phyloP scores from a whole-genome alignment of 2,888 invertebrate species.

The Zeuzera pyrina region DNA sequence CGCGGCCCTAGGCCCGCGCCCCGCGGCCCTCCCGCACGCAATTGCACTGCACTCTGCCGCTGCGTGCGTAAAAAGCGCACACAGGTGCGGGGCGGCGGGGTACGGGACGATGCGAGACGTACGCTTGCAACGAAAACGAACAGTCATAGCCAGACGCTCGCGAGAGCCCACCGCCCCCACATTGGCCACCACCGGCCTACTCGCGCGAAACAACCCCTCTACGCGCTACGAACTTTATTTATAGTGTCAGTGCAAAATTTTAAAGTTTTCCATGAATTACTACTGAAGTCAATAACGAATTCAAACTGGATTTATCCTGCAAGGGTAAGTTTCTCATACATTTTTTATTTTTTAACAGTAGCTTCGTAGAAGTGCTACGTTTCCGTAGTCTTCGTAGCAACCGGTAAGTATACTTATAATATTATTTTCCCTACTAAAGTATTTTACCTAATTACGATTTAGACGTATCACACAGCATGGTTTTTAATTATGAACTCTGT shows the following conservation, averaged over 20 bases:
- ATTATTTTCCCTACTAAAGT: too few relatives aligned
- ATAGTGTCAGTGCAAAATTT: constrained; percentile 42
- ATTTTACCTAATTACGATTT: too few relatives aligned
- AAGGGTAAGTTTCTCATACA: constrained; percentile 9
- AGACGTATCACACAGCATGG: too few relatives aligned
- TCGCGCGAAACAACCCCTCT: constrained; percentile 50
- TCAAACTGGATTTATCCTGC: not conserved
- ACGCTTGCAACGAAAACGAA: constrained; percentile 32
- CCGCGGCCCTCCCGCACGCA: constrained; percentile 26
- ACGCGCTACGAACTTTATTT: constrained; percentile 47
- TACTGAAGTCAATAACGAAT: not conserved
- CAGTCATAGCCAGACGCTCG: constrained; percentile 66
- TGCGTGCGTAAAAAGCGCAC: constrained; percentile 72
- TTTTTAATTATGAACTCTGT: constrained; percentile 18
- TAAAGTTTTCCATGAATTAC: constrained; percentile 25
- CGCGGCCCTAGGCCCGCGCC: constrained; percentile 46
- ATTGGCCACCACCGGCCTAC: constrained; percentile 33
- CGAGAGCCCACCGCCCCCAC: constrained; percentile 65
- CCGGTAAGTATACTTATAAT: not conserved
- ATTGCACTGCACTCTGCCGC: constrained; percentile 68
- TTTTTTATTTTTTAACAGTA: constrained; percentile 7
- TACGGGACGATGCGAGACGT: constrained; percentile 34
- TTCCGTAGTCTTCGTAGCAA: constrained; percentile 20
- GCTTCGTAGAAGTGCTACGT: constrained; percentile 32
- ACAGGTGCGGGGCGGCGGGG: constrained; percentile 49